These are phyloP conservation scores for Festucalex cinctus DNA, from an alignment of 2,113 vertebrate genomes.

Conservation along the genomic window DNA sequence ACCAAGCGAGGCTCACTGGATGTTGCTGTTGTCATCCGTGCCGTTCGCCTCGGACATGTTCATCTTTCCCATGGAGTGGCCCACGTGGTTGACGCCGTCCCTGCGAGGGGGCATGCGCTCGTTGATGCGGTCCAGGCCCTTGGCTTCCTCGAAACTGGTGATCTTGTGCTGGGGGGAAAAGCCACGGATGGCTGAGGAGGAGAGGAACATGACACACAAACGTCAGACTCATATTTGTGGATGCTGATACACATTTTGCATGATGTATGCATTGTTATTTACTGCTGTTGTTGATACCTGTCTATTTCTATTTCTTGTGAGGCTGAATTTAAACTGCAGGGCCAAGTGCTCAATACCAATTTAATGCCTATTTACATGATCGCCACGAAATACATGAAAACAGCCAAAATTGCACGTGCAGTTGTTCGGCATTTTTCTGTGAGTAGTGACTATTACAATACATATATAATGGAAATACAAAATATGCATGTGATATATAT, in stretches of 20 bases:
- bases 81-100: constrained; percentile 78
- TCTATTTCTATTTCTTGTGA: no score
- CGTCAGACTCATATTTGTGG: constrained; percentile 5
- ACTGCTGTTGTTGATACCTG: no score
- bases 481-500: no score
- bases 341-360: no score
- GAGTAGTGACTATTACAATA: no score
- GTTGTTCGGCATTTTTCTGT: no score
- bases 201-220: constrained; percentile 8
- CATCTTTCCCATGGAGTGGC: constrained; percentile 80
- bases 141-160: constrained; percentile 79
- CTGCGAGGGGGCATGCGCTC: constrained; percentile 80
- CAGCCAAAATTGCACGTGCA: no score
- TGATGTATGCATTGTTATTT: background rate
- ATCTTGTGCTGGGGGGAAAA: constrained; percentile 83
- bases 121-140: constrained; percentile 81
- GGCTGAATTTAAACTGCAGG: no score
- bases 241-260: background rate
- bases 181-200: constrained; percentile 72
- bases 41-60: constrained; percentile 80
- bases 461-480: no score
- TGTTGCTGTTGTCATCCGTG: constrained; percentile 80
- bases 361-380: background rate
- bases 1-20: constrained; percentile 70
- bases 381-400: background rate